A percentile compares a stretch with the other conserved stretches of the same genome.
These are phyloP conservation scores for Cephalopachus bancanus DNA, from an alignment of 2,797 vertebrate species.

Conservation along the genomic window DNA sequence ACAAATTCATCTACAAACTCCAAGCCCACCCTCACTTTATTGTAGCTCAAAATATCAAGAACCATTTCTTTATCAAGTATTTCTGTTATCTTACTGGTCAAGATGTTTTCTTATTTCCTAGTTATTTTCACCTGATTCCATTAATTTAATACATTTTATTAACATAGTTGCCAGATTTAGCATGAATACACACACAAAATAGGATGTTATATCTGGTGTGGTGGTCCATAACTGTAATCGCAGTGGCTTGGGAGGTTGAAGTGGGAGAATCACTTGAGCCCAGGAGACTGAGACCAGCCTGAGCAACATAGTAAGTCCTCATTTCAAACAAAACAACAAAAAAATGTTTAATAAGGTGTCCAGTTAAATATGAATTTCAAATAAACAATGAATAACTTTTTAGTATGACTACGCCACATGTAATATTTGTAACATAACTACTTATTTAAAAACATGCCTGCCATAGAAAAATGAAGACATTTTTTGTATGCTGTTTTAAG, in stretches of 20 bases:
- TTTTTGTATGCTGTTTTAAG: background rate
- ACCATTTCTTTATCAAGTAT: background rate
- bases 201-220: no score
- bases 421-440: background rate
- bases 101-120: background rate
- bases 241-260: no score
- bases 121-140: background rate
- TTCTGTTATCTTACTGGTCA: background rate
- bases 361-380: background rate
- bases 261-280: no score
- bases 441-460: background rate
- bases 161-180: background rate
- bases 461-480: background rate
- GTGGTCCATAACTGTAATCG: no score
- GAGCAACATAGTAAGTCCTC: no score
- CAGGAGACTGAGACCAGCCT: no score
- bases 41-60: background rate
- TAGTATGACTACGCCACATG: background rate
- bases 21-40: background rate
- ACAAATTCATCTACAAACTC: background rate
- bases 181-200: no score
- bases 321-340: no score
- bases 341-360: background rate
- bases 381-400: background rate
- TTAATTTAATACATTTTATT: background rate